Conservation (phyloP, 1,140 invertebrate genomes). For the Protaetia brevitarsis region DNA sequence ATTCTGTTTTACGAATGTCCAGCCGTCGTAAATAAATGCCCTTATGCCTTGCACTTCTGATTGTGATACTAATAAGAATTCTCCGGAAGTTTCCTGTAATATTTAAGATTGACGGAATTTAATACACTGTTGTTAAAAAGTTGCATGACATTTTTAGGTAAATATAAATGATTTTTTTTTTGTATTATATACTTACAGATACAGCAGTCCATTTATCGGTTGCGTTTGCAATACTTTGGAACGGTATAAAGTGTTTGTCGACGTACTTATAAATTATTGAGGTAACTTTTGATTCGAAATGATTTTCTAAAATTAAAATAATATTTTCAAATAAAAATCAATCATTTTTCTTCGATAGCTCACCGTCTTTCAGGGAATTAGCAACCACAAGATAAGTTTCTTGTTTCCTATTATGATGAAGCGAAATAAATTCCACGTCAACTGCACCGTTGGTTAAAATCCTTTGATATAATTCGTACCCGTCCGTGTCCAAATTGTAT, state of each 20-base stretch:
- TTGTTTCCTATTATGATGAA: conserved; percentile 41
- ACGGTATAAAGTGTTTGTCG: conserved; percentile 51
- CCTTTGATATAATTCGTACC: conserved; percentile 50
- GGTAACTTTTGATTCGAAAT: conserved; percentile 32
- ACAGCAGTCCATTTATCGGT: conserved; percentile 47
- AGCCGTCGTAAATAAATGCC: conserved; percentile 51
- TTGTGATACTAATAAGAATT: conserved; percentile 41
- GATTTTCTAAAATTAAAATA: conserved; percentile 13
- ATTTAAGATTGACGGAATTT: too few relatives aligned
- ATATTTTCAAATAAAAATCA: neutral
- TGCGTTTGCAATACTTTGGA: conserved; percentile 47
- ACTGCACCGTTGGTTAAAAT: conserved; percentile 49
- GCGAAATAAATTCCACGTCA: conserved; percentile 51
- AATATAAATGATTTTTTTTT: conserved; percentile 14
- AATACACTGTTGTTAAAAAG: neutral
- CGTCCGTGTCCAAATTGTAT: conserved; percentile 45
- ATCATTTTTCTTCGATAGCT: neutral
- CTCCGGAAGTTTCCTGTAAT: conserved; percentile 31
- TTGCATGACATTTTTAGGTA: neutral
- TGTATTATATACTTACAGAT: conserved; percentile 39
- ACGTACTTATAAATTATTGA: conserved; percentile 52
- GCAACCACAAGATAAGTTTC: conserved; percentile 50
- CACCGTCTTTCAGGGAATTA: conserved; percentile 36
- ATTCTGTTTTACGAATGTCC: conserved; percentile 47
- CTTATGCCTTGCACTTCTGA: conserved; percentile 48